Conservation (phyloP, 1,140 invertebrate genomes). For the Sinella curviseta region DNA sequence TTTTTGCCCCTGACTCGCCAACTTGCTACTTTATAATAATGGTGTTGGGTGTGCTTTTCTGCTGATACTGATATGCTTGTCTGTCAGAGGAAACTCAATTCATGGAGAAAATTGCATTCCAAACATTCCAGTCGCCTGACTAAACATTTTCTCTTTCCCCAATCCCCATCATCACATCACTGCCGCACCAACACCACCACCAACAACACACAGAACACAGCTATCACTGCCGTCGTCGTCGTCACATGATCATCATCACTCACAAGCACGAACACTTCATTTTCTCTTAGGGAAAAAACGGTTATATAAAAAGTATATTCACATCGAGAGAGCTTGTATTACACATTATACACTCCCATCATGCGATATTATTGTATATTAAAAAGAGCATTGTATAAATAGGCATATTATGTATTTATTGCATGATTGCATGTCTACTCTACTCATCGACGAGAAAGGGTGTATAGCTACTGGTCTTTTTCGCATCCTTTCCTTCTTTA, state of each 20-base stretch:
- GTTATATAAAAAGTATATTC: neutral
- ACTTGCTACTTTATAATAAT: no score
- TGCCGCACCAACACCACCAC: neutral
- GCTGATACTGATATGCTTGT: conserved; percentile 27
- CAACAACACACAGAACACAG: neutral
- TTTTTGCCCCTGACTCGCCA: no score
- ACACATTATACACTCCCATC: no score
- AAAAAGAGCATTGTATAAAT: neutral
- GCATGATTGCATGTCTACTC: neutral
- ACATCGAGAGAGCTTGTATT: no score
- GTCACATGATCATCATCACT: conserved; percentile 19
- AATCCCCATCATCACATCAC: neutral
- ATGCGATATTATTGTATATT: neutral
- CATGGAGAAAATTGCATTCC: conserved; percentile 48
- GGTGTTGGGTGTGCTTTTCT: neutral
- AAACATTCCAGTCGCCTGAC: conserved; percentile 42
- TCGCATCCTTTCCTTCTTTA: neutral
- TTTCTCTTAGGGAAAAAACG: conserved; percentile 1
- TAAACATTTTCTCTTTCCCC: conserved; percentile 38
- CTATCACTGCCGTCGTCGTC: neutral
- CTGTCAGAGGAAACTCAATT: conserved; percentile 47
- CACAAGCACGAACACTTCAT: conserved; percentile 11
- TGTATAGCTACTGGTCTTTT: neutral
- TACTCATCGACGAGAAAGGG: neutral
- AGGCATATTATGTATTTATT: neutral